Evolutionary conservation across 92 coral and sea anemone genomes (phyloP).

Genomic region (Palythoa grandis): DNA sequence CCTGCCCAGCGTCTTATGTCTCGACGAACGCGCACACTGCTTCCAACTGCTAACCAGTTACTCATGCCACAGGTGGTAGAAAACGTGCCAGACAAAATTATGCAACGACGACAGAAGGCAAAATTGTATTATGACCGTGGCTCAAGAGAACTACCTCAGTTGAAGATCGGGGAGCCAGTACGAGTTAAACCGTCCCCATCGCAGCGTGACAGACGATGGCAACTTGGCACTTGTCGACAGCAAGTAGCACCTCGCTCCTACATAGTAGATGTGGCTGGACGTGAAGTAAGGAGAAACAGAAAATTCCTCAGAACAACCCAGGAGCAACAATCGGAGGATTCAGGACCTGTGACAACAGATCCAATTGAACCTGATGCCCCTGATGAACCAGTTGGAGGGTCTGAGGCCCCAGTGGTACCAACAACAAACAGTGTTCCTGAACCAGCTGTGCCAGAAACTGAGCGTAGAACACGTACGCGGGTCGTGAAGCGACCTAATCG

Average conservation of each 20-base stretch:
- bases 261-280: slow-evolving; percentile 22
- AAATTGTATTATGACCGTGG: too few species aligned
- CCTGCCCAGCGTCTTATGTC: too few species aligned
- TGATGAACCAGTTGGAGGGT: background rate
- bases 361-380: background rate
- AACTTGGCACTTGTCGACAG: slow-evolving; percentile 38
- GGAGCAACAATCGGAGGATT: slow-evolving; percentile 25
- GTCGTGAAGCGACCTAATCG: background rate
- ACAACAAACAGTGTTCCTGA: background rate
- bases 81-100: too few species aligned
- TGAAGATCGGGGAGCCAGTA: background rate
- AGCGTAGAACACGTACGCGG: slow-evolving; percentile 5
- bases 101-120: too few species aligned
- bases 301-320: too few species aligned
- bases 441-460: slow-evolving; percentile 9
- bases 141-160: background rate
- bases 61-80: too few species aligned
- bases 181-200: background rate
- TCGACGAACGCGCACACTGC: too few species aligned
- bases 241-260: slow-evolving; percentile 43
- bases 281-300: slow-evolving; percentile 18
- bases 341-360: slow-evolving; percentile 3
- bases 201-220: slow-evolving; percentile 27
- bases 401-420: background rate
- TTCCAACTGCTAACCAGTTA: too few species aligned